A percentile compares a stretch with the other conserved stretches of the same genome.
Evolutionary conservation across 2,888 invertebrate genomes (phyloP).

Genomic region (Phaedon cochleariae): DNA sequence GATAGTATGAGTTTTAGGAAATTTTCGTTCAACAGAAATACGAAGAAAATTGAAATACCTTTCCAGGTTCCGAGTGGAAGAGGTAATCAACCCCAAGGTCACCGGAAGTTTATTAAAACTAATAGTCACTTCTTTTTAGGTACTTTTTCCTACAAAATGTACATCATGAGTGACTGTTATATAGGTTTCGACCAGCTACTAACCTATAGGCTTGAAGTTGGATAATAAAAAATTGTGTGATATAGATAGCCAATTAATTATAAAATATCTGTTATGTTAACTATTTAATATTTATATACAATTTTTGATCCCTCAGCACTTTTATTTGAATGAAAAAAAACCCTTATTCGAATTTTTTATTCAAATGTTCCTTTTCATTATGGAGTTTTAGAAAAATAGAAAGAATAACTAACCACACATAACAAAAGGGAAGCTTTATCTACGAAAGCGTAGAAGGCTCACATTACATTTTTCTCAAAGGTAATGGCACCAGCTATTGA

Average conservation of each 20-base stretch:
- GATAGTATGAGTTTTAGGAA: slow-evolving; percentile 80
- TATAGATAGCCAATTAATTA: background rate
- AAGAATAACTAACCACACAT: too few relatives aligned
- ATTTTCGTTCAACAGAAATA: slow-evolving; percentile 70
- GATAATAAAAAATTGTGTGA: slow-evolving; percentile 11
- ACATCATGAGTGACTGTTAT: slow-evolving; percentile 91
- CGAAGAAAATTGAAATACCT: slow-evolving; percentile 62
- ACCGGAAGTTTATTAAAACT: slow-evolving; percentile 3
- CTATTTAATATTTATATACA: background rate
- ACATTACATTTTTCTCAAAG: too few relatives aligned
- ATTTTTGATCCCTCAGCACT: background rate
- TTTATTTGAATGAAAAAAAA: too few relatives aligned
- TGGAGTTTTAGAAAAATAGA: too few relatives aligned
- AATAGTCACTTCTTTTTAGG: slow-evolving; percentile 65
- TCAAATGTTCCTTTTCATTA: too few relatives aligned
- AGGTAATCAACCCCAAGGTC: slow-evolving; percentile 56
- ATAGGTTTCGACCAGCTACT: slow-evolving; percentile 93
- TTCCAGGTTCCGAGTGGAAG: slow-evolving; percentile 69
- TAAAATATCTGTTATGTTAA: background rate
- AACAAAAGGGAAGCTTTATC: too few relatives aligned
- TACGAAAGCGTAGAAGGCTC: too few relatives aligned
- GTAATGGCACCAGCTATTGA: too few relatives aligned
- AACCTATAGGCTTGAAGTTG: slow-evolving; percentile 44
- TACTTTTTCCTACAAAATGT: slow-evolving; percentile 79
- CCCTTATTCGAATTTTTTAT: too few relatives aligned